Conservation (phyloP, 2,113 vertebrate genomes). For the Myodes glareolus region DNA sequence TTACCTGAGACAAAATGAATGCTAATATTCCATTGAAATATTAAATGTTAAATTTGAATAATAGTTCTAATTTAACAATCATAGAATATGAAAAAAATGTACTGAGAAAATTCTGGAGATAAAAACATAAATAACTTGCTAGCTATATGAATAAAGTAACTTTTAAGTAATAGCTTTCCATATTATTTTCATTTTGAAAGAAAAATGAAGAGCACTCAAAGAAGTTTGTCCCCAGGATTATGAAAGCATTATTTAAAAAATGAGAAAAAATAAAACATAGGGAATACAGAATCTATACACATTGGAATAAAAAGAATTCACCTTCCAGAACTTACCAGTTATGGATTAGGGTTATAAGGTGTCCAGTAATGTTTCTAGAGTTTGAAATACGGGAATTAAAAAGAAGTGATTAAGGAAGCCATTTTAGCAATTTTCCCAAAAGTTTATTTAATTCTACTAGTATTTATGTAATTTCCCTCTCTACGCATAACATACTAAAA, state of each 20-base stretch:
- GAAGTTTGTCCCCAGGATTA: not conserved
- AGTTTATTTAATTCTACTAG: not conserved
- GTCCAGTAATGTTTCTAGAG: not conserved
- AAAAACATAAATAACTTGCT: not conserved
- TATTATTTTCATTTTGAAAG: slow-evolving; percentile 40
- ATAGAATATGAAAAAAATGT: not conserved
- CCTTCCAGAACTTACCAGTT: not conserved
- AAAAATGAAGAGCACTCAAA: not conserved
- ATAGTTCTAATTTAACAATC: slow-evolving; percentile 44
- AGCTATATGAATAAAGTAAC: not conserved
- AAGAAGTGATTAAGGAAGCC: not conserved
- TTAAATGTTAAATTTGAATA: slow-evolving; percentile 44
- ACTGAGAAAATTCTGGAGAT: slow-evolving; percentile 38
- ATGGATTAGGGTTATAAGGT: not conserved
- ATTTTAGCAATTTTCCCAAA: not conserved
- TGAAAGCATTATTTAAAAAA: not conserved
- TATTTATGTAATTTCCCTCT: not conserved
- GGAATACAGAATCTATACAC: not conserved
- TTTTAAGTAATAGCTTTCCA: slow-evolving; percentile 20
- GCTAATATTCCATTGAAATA: slow-evolving; percentile 29
- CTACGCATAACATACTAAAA: not conserved
- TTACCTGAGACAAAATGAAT: slow-evolving; percentile 41
- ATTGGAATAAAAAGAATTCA: not conserved
- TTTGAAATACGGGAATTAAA: not conserved
- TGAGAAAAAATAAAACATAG: slow-evolving; percentile 8